A percentile compares a stretch with the other conserved stretches of the same genome.
Conservation (phyloP, 2,797 vertebrate genomes). For the Microctenopoma stevenorrisi region DNA sequence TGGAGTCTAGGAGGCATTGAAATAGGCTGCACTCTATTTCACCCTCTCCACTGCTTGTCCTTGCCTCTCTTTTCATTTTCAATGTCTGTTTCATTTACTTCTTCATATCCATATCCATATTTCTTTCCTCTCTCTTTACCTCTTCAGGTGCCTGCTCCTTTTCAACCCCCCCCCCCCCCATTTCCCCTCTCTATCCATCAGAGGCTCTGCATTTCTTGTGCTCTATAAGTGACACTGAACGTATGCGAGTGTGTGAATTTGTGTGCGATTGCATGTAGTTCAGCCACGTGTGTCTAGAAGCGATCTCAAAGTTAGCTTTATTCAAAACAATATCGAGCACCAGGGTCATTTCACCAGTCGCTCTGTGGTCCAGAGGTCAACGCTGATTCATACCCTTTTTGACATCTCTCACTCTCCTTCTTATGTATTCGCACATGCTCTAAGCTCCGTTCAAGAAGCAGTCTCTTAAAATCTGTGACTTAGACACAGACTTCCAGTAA, state of each 20-base stretch:
- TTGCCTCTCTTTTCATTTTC: conserved; percentile 48
- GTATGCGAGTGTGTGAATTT: conserved; percentile 20
- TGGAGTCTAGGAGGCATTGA: conserved; percentile 60
- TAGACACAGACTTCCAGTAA: no score
- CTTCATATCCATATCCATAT: conserved; percentile 46
- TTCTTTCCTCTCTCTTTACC: conserved; percentile 23
- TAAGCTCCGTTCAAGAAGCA: no score
- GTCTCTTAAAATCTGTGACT: no score
- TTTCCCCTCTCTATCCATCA: conserved; percentile 41
- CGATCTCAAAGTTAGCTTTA: conserved; percentile 58
- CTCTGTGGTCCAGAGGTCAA: conserved; percentile 62
- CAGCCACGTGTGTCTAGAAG: conserved; percentile 52
- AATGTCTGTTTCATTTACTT: conserved; percentile 54
- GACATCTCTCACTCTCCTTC: not conserved
- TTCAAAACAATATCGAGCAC: conserved; percentile 71
- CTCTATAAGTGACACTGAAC: conserved; percentile 39
- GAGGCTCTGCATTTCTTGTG: conserved; percentile 57
- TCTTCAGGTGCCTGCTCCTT: conserved; percentile 22
- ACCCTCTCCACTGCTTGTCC: conserved; percentile 50
- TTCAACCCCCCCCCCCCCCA: not conserved
- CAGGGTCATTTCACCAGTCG: conserved; percentile 58
- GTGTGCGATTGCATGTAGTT: conserved; percentile 20
- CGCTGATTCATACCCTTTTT: conserved; percentile 43
- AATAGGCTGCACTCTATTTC: conserved; percentile 63
- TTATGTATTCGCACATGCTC: conserved; percentile 8